phyloP scores from a whole-genome alignment of 2,888 invertebrate genomes.

The Synanthedon myopaeformis region DNA sequence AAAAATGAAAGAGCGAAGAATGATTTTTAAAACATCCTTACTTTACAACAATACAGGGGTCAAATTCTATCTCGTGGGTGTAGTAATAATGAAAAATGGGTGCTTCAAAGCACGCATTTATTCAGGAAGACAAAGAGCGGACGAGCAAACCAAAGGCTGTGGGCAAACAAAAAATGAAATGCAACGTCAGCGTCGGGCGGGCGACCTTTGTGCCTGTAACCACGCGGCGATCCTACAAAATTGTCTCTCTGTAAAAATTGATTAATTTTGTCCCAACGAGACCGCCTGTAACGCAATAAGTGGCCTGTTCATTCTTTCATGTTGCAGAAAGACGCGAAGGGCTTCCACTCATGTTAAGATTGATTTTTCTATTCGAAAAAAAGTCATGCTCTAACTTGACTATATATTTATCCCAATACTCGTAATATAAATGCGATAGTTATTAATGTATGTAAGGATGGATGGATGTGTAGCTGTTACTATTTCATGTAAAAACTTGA shows the following conservation, averaged over 20 bases:
- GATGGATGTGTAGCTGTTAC: too few relatives aligned
- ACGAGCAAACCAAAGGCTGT: constrained; percentile 38
- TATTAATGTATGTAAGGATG: too few relatives aligned
- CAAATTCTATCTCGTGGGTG: constrained; percentile 29
- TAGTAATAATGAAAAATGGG: constrained; percentile 45
- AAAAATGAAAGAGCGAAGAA: background rate
- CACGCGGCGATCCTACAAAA: constrained; percentile 40
- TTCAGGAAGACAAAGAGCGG: constrained; percentile 52
- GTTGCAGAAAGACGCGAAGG: background rate
- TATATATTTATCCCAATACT: background rate
- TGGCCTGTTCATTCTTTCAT: constrained; percentile 22
- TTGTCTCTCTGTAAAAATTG: constrained; percentile 55
- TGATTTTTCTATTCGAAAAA: constrained; percentile 1
- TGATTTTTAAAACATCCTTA: background rate
- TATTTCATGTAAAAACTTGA: too few relatives aligned
- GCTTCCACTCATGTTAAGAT: background rate
- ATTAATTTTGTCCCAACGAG: constrained; percentile 50
- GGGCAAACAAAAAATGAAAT: constrained; percentile 56
- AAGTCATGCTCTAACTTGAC: background rate
- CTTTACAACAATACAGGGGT: constrained; percentile 16
- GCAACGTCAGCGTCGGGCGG: constrained; percentile 49
- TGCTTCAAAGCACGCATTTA: constrained; percentile 51
- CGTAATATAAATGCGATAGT: too few relatives aligned
- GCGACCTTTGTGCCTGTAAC: constrained; percentile 43
- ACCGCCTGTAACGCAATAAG: constrained; percentile 35